phyloP scores from a whole-genome alignment of 2,113 vertebrate species.

The Phoenicopterus ruber region DNA sequence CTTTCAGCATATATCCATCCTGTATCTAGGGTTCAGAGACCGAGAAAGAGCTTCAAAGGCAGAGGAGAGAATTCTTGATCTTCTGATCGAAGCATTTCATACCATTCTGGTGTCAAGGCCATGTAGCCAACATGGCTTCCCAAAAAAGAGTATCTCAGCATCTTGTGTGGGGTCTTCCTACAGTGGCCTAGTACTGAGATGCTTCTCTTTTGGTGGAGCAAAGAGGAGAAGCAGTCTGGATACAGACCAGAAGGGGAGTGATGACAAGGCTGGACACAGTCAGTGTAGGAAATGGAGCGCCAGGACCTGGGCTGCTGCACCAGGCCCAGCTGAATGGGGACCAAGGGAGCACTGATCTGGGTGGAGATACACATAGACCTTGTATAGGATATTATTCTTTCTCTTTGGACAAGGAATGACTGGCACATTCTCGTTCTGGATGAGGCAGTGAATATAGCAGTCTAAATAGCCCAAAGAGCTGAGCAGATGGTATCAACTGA shows the following conservation, averaged over 20 bases:
- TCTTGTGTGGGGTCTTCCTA: not conserved
- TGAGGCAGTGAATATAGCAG: not conserved
- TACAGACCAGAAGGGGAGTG: not conserved
- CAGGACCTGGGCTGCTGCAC: not conserved
- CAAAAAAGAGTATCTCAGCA: not conserved
- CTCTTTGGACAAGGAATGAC: not conserved
- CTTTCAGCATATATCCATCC: not conserved
- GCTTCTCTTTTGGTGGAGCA: not conserved
- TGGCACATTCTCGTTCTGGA: not conserved
- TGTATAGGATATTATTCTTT: not conserved
- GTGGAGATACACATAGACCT: not conserved
- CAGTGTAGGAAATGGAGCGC: not conserved
- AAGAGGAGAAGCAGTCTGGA: not conserved
- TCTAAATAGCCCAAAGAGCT: not conserved
- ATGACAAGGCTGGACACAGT: not conserved
- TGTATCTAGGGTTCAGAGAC: not conserved
- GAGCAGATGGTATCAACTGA: not conserved
- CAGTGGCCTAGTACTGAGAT: not conserved
- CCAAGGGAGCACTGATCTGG: fast-evolving
- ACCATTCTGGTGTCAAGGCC: not conserved
- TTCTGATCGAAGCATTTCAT: not conserved
- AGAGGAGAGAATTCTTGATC: not conserved
- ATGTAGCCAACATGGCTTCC: not conserved
- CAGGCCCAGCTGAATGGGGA: not conserved
- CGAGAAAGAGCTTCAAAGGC: not conserved